Percentiles rank a stretch among this genome's conserved stretches.
Evolutionary conservation across 2,797 vertebrate genomes (phyloP).

Genomic region (Cyprinodon diabolis): DNA sequence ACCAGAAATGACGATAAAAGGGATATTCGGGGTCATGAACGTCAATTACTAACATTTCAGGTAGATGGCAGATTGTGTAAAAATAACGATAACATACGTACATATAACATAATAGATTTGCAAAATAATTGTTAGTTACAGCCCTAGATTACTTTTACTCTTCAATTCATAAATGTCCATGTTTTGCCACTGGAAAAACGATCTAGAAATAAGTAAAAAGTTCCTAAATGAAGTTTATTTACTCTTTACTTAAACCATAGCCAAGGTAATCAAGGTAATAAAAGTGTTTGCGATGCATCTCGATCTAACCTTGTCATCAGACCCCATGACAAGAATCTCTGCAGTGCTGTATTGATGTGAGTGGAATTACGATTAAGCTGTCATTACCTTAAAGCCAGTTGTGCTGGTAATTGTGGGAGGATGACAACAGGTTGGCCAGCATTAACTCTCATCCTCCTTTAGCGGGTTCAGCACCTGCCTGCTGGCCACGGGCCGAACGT

Average conservation of each 20-base stretch:
- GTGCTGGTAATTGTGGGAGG: slow-evolving; percentile 56
- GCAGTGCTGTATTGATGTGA: slow-evolving; percentile 40
- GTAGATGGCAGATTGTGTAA: too few relatives aligned
- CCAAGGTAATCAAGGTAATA: background rate
- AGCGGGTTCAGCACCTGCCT: slow-evolving; percentile 68
- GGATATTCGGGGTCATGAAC: too few relatives aligned
- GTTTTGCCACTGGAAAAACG: too few relatives aligned
- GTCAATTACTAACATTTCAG: too few relatives aligned
- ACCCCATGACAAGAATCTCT: slow-evolving; percentile 31
- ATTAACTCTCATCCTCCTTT: slow-evolving; percentile 65
- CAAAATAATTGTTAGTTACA: too few relatives aligned
- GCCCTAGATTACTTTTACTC: too few relatives aligned
- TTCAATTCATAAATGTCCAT: too few relatives aligned
- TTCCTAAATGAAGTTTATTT: too few relatives aligned
- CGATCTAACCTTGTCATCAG: slow-evolving; percentile 5
- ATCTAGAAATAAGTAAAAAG: too few relatives aligned
- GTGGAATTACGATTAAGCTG: slow-evolving; percentile 69
- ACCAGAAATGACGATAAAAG: too few relatives aligned
- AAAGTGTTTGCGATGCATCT: slow-evolving; percentile 14
- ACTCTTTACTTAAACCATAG: background rate
- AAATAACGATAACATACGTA: too few relatives aligned
- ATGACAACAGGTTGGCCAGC: slow-evolving; percentile 70
- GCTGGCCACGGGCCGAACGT: slow-evolving; percentile 62
- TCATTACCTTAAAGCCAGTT: slow-evolving; percentile 63
- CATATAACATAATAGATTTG: too few relatives aligned